These are phyloP conservation scores for Lepidochrysops patricia DNA, from an alignment of 2,888 invertebrate genomes.

Conservation along the genomic window DNA sequence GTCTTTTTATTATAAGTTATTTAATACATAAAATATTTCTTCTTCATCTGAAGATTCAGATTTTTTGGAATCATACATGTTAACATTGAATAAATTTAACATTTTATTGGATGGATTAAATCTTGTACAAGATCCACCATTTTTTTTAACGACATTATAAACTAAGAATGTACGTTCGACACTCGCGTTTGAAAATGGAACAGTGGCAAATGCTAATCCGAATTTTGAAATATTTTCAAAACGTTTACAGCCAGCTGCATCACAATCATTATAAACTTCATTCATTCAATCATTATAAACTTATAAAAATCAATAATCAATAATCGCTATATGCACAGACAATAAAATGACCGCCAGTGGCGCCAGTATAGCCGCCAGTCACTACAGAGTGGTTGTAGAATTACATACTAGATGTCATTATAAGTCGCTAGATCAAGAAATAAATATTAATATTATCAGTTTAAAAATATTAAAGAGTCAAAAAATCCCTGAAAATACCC, in stretches of 20 bases:
- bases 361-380: too few relatives aligned
- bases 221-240: constrained; percentile 20
- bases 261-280: constrained; percentile 18
- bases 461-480: too few relatives aligned
- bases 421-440: too few relatives aligned
- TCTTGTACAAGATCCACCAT: background rate
- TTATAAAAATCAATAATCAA: too few relatives aligned
- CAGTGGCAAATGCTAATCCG: constrained; percentile 17
- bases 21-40: background rate
- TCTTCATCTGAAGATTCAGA: background rate
- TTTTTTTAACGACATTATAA: constrained; percentile 19
- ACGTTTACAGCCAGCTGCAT: constrained; percentile 18
- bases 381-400: too few relatives aligned
- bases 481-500: too few relatives aligned
- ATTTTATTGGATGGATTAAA: background rate
- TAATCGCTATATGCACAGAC: too few relatives aligned
- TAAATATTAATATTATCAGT: too few relatives aligned
- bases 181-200: constrained; percentile 21
- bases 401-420: too few relatives aligned
- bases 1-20: constrained; percentile 15
- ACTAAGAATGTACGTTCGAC: background rate
- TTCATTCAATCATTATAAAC: too few relatives aligned
- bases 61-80: background rate
- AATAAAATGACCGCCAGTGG: too few relatives aligned
- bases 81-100: background rate